phyloP scores from a whole-genome alignment of 2,113 vertebrate genomes.

The Chitala chitala region DNA sequence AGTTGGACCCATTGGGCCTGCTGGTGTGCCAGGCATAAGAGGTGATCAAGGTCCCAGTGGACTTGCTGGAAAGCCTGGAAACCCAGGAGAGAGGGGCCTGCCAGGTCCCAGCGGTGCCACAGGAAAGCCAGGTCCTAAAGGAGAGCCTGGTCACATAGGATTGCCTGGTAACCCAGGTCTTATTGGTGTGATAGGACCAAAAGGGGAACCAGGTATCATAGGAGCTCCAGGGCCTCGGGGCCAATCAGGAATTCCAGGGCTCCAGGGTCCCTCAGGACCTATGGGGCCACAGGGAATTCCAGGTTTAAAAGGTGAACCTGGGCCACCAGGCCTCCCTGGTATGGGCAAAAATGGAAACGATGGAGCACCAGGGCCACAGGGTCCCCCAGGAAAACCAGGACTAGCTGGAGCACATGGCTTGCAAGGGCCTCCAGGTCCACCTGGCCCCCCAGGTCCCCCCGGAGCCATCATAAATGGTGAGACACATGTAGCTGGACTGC shows the following conservation, averaged over 20 bases:
- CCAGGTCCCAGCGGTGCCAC: conserved; percentile 74
- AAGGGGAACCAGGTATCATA: conserved; percentile 79
- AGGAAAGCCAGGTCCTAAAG: conserved; percentile 86
- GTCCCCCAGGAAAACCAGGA: conserved; percentile 81
- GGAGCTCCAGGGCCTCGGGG: conserved; percentile 83
- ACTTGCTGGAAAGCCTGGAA: conserved; percentile 75
- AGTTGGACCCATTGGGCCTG: conserved; percentile 74
- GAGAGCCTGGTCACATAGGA: conserved; percentile 80
- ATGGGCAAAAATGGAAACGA: conserved; percentile 74
- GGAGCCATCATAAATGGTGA: conserved; percentile 66
- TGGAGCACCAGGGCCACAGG: conserved; percentile 76
- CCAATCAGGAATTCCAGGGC: conserved; percentile 85
- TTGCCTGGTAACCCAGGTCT: conserved; percentile 79
- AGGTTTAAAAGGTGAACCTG: conserved; percentile 81
- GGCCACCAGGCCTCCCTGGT: conserved; percentile 76
- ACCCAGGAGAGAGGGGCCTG: conserved; percentile 81
- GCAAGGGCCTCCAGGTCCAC: conserved; percentile 68
- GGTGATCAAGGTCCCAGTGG: conserved; percentile 84
- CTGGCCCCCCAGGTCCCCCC: conserved; percentile 74
- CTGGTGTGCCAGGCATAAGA: conserved; percentile 78
- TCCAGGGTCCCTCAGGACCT: conserved; percentile 87
- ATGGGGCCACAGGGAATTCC: conserved; percentile 87
- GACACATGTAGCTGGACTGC: conserved; percentile 73
- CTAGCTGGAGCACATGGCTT: conserved; percentile 73
- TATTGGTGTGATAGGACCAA: conserved; percentile 67